Evolutionary conservation across 1,140 invertebrate species (phyloP).

Genomic region (Physella acuta): DNA sequence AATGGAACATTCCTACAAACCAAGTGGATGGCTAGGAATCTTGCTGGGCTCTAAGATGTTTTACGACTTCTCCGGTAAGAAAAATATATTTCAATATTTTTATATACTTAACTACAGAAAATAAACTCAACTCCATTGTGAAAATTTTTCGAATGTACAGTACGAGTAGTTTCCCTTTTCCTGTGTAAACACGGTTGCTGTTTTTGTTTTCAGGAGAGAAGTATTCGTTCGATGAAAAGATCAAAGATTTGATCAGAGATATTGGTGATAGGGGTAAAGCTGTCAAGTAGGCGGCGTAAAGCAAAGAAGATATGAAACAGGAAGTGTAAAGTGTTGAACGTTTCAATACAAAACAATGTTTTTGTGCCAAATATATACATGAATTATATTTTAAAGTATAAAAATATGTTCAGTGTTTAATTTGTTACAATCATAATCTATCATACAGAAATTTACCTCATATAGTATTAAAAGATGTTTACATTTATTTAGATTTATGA

Average conservation of each 20-base stretch:
- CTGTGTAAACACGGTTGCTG: not conserved
- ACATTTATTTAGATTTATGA: no score
- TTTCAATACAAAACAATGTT: no score
- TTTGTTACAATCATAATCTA: no score
- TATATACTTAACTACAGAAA: not conserved
- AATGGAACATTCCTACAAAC: constrained; percentile 41
- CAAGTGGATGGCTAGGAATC: constrained; percentile 49
- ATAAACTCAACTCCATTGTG: not conserved
- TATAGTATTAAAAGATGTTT: no score
- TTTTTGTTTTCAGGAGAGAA: constrained; percentile 27
- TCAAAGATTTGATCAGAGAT: constrained; percentile 31
- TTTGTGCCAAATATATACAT: no score
- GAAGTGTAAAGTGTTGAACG: no score
- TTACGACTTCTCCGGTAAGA: constrained; percentile 35
- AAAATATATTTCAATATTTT: not conserved
- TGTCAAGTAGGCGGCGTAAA: no score
- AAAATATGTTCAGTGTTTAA: no score
- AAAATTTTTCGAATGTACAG: not conserved
- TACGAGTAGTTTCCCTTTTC: not conserved
- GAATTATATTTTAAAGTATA: no score
- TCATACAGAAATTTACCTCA: no score
- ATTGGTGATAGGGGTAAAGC: constrained; percentile 23
- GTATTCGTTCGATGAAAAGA: constrained; percentile 33
- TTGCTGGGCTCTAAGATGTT: constrained; percentile 43
- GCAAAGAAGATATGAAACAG: no score